Evolutionary conservation across 2,113 vertebrate species (phyloP).

Genomic region (Pao palembangensis): DNA sequence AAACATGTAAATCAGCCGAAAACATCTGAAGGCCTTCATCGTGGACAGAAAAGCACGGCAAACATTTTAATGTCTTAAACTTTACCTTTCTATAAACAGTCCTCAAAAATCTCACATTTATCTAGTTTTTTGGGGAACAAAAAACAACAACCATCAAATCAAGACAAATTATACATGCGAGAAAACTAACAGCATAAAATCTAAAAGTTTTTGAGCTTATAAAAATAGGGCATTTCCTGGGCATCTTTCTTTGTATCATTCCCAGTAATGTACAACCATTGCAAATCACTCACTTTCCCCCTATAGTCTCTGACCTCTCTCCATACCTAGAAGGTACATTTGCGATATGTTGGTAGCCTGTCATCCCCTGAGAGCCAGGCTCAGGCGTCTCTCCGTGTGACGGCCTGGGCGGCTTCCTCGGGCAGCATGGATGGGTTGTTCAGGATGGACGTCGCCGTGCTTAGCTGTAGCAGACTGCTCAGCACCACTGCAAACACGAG

Average conservation of each 20-base stretch:
- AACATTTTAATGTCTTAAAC: not conserved
- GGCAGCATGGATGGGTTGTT: conserved; percentile 82
- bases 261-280: not conserved
- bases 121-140: not conserved
- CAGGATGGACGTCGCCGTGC: conserved; percentile 87
- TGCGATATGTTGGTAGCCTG: no score
- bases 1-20: not conserved
- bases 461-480: conserved; percentile 84
- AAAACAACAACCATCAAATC: not conserved
- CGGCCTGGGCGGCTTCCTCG: conserved; percentile 83
- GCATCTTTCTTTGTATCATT: conserved; percentile 4
- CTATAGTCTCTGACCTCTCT: no score
- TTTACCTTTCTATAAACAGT: not conserved
- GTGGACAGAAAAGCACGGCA: conserved; percentile 15
- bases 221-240: no score
- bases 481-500: conserved; percentile 80
- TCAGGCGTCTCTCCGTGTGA: conserved; percentile 56
- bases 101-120: conserved; percentile 1
- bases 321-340: no score
- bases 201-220: no score
- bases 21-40: conserved; percentile 11
- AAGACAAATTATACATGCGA: not conserved
- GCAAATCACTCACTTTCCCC: not conserved
- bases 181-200: not conserved
- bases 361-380: no score